Evolutionary conservation across 1,140 invertebrate genomes (phyloP).

Genomic region (Ectropis grisescens): DNA sequence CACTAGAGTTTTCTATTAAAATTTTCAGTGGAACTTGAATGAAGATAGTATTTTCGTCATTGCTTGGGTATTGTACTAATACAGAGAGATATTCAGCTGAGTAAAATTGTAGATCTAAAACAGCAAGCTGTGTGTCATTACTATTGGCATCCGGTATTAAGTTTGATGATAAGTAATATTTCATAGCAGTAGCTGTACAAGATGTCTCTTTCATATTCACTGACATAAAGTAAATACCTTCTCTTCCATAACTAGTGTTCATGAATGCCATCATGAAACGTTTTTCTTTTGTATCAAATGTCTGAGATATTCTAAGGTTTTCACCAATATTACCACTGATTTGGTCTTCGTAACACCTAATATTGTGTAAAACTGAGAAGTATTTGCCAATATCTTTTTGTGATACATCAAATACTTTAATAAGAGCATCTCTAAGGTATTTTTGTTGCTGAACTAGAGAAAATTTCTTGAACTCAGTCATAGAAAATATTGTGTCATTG

Average conservation of each 20-base stretch:
- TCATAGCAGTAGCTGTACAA: conserved; percentile 29
- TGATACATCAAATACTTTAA: conserved; percentile 79
- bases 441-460: conserved; percentile 89
- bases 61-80: conserved; percentile 73
- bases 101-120: conserved; percentile 86
- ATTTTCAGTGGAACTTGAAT: conserved; percentile 76
- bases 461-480: conserved; percentile 78
- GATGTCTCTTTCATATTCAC: conserved; percentile 39
- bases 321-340: conserved; percentile 13
- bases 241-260: conserved; percentile 23
- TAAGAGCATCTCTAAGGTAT: conserved; percentile 77
- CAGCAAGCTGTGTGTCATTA: conserved; percentile 44
- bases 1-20: conserved; percentile 52
- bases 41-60: conserved; percentile 72
- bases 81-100: conserved; percentile 83
- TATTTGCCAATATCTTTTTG: conserved; percentile 75
- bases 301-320: conserved; percentile 53
- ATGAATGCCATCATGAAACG: conserved; percentile 52
- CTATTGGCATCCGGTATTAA: conserved; percentile 36
- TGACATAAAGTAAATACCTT: conserved; percentile 60
- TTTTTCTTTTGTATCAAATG: conserved; percentile 41
- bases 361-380: conserved; percentile 68
- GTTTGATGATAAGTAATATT: conserved; percentile 42
- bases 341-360: conserved; percentile 61
- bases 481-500: conserved; percentile 77